phyloP scores from a whole-genome alignment of 2,888 invertebrate species.

The Frankliniella intonsa region DNA sequence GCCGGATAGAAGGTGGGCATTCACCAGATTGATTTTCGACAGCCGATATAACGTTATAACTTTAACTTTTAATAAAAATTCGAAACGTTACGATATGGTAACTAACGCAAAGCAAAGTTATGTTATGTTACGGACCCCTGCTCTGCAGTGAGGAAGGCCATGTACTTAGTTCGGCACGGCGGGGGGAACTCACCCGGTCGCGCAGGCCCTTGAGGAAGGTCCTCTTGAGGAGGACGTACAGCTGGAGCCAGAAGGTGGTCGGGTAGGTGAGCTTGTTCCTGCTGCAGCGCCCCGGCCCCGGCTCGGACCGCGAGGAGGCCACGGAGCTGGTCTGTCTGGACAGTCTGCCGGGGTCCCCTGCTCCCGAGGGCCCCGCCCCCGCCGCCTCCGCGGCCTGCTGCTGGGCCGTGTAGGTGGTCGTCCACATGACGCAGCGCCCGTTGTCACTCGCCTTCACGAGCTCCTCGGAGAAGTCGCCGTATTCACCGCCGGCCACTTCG shows the following conservation, averaged over 20 bases:
- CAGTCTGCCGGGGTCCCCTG: background rate
- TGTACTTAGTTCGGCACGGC: too few relatives aligned
- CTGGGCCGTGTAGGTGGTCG: constrained; percentile 41
- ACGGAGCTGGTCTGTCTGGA: constrained; percentile 1
- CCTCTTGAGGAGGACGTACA: constrained; percentile 50
- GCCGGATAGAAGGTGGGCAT: too few relatives aligned
- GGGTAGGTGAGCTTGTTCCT: constrained; percentile 36
- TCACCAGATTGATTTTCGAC: too few relatives aligned
- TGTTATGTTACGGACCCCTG: too few relatives aligned
- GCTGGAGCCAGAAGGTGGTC: constrained; percentile 46
- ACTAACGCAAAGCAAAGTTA: too few relatives aligned
- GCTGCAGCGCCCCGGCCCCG: background rate
- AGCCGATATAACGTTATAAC: too few relatives aligned
- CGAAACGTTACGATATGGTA: too few relatives aligned
- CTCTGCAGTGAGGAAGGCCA: too few relatives aligned
- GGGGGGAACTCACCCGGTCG: background rate
- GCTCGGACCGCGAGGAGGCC: background rate
- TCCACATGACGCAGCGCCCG: constrained; percentile 57
- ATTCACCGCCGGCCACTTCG: constrained; percentile 76
- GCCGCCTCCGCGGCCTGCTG: constrained; percentile 28
- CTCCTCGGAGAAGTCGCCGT: constrained; percentile 55
- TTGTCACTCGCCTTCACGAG: constrained; percentile 59
- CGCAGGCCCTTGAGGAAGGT: constrained; percentile 40
- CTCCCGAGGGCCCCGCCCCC: background rate
- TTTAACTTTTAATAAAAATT: too few relatives aligned